phyloP scores from a whole-genome alignment of 2,888 invertebrate species.

The Malachius bipustulatus region DNA sequence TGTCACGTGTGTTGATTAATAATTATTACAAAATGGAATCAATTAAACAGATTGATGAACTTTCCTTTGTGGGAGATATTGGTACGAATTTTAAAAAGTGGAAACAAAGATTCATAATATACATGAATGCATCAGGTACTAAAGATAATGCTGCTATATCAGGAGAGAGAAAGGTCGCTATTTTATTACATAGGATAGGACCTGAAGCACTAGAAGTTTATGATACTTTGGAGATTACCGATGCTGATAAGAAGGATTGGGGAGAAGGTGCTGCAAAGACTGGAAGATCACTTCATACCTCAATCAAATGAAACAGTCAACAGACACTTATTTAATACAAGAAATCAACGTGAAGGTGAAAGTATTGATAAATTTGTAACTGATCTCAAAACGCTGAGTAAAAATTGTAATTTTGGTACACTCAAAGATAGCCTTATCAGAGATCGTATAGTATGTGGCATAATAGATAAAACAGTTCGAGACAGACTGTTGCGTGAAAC shows the following conservation, averaged over 20 bases:
- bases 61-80: not conserved
- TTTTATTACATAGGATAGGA: not conserved
- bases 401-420: not conserved
- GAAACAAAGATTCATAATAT: not conserved
- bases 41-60: not conserved
- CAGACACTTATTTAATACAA: conserved; percentile 1
- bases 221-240: not conserved
- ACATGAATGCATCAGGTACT: conserved; percentile 2
- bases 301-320: not conserved
- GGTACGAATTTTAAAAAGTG: not conserved
- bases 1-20: too few species aligned
- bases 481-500: not conserved
- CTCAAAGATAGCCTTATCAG: not conserved
- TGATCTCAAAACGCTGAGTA: not conserved
- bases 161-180: not conserved
- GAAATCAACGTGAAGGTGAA: conserved; percentile 1
- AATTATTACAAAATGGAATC: too few species aligned
- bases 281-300: not conserved
- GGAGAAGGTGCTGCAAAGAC: not conserved
- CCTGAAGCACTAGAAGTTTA: not conserved
- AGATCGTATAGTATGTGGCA: not conserved
- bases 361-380: too few species aligned
- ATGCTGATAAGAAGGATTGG: not conserved
- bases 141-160: not conserved
- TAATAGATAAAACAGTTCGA: not conserved